phyloP scores from a whole-genome alignment of 2,888 invertebrate species.

The Spodoptera littoralis region DNA sequence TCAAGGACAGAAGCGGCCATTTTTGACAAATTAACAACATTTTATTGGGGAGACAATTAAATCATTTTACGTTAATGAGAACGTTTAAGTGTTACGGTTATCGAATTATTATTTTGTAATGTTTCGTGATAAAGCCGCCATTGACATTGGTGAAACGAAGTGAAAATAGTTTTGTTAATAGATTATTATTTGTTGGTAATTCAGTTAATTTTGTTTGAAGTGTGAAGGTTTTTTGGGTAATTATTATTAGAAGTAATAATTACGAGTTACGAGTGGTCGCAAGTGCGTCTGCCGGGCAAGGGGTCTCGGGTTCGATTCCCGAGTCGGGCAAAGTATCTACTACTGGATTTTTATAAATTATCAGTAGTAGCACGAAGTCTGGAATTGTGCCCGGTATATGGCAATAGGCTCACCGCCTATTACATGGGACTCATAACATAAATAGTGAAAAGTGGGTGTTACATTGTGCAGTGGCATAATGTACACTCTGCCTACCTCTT shows the following conservation, averaged over 20 bases:
- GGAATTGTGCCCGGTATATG: too few species aligned
- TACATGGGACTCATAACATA: too few species aligned
- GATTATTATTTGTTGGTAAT: constrained; percentile 38
- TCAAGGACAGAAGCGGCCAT: constrained; percentile 31
- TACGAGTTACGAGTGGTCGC: too few species aligned
- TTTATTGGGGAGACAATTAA: constrained; percentile 32
- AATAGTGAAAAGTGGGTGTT: too few species aligned
- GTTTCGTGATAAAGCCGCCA: constrained; percentile 47
- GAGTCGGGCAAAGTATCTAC: too few species aligned
- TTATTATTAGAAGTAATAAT: constrained; percentile 9
- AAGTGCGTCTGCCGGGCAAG: too few species aligned
- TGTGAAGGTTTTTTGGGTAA: constrained; percentile 38
- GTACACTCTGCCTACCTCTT: too few species aligned
- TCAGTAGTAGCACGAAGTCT: too few species aligned
- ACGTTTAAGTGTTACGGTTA: constrained; percentile 37
- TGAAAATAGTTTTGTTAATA: constrained; percentile 41
- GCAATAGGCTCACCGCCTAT: too few species aligned
- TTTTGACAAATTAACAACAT: constrained; percentile 2
- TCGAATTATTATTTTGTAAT: constrained; percentile 36
- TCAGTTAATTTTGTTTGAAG: constrained; percentile 39
- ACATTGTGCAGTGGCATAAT: too few species aligned
- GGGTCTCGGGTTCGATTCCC: too few species aligned
- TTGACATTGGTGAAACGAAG: constrained; percentile 54
- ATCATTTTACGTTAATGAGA: constrained; percentile 51
- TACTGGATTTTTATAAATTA: too few species aligned